Evolutionary conservation across 2,113 vertebrate species (phyloP).

Genomic region (Delphinapterus leucas): DNA sequence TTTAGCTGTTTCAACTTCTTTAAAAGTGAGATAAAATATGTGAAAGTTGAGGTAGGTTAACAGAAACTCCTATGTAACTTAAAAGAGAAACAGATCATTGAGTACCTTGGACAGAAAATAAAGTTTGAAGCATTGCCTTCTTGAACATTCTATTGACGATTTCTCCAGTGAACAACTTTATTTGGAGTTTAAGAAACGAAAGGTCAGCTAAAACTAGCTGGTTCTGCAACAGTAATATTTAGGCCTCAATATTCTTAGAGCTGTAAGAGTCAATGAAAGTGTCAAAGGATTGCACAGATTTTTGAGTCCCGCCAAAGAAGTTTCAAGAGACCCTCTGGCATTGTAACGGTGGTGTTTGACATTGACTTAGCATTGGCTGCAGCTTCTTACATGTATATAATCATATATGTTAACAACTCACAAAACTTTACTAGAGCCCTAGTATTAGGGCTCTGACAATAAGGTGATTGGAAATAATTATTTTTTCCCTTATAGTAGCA

Average conservation of each 20-base stretch:
- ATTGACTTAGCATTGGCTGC: not conserved
- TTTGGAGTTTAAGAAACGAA: constrained; percentile 10
- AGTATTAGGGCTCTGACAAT: not conserved
- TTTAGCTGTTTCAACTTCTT: not conserved
- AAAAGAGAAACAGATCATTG: not conserved
- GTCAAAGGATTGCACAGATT: not conserved
- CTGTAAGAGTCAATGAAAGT: not conserved
- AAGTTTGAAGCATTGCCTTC: not conserved
- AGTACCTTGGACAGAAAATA: not conserved
- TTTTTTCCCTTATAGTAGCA: not conserved
- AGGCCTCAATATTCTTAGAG: not conserved
- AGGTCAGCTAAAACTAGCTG: not conserved
- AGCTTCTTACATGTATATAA: not conserved
- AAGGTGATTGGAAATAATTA: not conserved
- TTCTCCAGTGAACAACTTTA: not conserved
- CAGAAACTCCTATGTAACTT: not conserved
- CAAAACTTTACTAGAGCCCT: not conserved
- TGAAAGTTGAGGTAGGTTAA: not conserved
- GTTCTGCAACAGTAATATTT: not conserved
- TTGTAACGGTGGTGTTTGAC: not conserved
- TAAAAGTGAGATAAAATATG: not conserved
- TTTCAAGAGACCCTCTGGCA: not conserved
- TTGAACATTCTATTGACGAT: not conserved
- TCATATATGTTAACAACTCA: not conserved
- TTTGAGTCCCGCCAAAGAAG: constrained; percentile 17